Base-by-base conservation (phyloP, 2,888 invertebrate species). In the Lycia hirtaria region DNA sequence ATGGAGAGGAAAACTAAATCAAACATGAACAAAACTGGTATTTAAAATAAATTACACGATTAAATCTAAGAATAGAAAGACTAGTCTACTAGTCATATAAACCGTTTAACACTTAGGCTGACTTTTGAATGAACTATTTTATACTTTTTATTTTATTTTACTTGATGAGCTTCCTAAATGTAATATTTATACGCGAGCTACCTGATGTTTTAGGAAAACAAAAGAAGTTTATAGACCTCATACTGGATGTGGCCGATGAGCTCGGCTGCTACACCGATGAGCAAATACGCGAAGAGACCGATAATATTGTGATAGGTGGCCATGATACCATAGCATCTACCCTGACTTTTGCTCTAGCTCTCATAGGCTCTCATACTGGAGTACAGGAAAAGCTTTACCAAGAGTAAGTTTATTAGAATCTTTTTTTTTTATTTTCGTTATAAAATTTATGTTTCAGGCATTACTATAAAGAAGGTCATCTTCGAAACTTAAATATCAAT, bases 271-370 rank as follows among this genome's bases (percentile, higher is more conserved):
- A 24, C 35, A 26, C 37, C 1, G 48, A 48, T 3, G n/a, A 48
- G 20, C n/a, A 48, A 5, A 22, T 37, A 24, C 14, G 24, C 26
- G 48, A 37, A 26, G 48, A 48, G 35, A 26, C 15, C 9, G 37
- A 48, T 7, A 48, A 10, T 7, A 26, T 48, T 4, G n/a, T 48
- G n/a, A 6, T 24, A 7, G 35, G 33, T 4, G 48, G 33, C 0
- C 48, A 48, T 17, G 48, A 48, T 1, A 48, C 48, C 3, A 48
- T 37, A 5, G 37, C 48, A 4, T 26, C 24, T 35, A 26, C 37
- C 4, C 24, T 48, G 4, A 37, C 37, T 9, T 24, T 37, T 15
- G 17, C 26, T 22, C 17, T 48, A 0, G 26, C 35, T n/a, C 4
- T 48, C 15, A 17, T 48, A n/a, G 48, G 48, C 3, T 24, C 48